Base-by-base conservation (phyloP, 2,797 vertebrate species). In the Perodicticus potto region DNA sequence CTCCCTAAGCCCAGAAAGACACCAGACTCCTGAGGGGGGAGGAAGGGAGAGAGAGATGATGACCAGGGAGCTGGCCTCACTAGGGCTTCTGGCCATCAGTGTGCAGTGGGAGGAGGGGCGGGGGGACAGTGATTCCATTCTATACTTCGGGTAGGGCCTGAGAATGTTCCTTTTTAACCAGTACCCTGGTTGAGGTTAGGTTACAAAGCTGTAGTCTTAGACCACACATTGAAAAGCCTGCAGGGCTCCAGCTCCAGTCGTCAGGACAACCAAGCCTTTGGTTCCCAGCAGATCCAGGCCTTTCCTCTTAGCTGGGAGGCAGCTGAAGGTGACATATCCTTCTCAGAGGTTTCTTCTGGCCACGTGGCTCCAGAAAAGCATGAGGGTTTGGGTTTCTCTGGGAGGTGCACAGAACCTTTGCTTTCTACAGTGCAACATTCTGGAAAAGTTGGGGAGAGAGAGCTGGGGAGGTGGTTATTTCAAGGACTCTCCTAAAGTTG, bases 231-330 rank as follows among this genome's bases (percentile, higher is more conserved):
- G 59, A 63, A 61, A 86, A 32, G 49, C 25, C 65, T 1, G 0
- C n/a, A 59, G 34, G 49, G 63, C 17, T n/a, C 3, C 2, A 3
- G 49, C n/a, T 70, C 1, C 0, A 16, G 19, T 0, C 0, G 25
- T 37, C n/a, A 37, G 53, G 69, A 57, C 43, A 59, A 61, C 55
- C 2, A 3, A 7, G n/a, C 9, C 25, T 19, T 10, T 0, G 43
- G 7, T 9, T 74, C n/a, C 49, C 2, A 29, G n/a, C 2, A 63
- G 53, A 43, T 12, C 45, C 25, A 29, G 11, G 7, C 43, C 14
- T 27, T 57, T n/a, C 55, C 57, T 20, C 12, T 5, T 1, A 29
- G 6, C 17, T 0, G 3, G 10, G 25, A 27, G 49, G 34, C 1
- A 23, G 12, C 57, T 0, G 12, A 40, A 34, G 65, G 16, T 43